phyloP scores from a whole-genome alignment of 2,113 vertebrate genomes.

The Formicarius rufipectus region DNA sequence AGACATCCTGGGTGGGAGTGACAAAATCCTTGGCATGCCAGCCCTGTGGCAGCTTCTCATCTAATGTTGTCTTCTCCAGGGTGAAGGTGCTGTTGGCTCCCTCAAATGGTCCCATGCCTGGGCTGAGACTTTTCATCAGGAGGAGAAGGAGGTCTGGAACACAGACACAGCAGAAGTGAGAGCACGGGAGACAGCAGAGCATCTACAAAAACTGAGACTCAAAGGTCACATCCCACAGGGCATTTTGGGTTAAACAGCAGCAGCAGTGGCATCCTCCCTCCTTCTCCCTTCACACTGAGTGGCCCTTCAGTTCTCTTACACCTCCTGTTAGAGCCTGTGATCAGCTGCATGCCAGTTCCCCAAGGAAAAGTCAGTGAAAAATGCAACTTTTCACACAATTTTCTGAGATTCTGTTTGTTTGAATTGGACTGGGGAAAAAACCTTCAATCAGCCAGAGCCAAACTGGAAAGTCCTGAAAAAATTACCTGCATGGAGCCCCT shows the following conservation, averaged over 20 bases:
- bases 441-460: background rate
- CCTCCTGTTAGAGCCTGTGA: background rate
- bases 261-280: background rate
- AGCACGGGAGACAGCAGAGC: background rate
- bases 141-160: constrained; percentile 18
- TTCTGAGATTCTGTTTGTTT: background rate
- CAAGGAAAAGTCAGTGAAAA: background rate
- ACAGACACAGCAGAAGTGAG: background rate
- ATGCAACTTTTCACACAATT: background rate
- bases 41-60: constrained; percentile 9
- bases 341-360: background rate
- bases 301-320: background rate
- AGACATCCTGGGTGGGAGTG: constrained; percentile 67
- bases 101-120: constrained; percentile 78
- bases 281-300: background rate
- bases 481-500: background rate
- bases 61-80: constrained; percentile 54
- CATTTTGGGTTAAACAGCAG: background rate
- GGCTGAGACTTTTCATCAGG: background rate
- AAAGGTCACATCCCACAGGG: background rate
- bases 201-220: background rate
- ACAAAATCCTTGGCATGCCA: constrained; percentile 58
- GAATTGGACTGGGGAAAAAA: background rate
- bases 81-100: constrained; percentile 77
- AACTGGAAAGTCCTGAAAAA: background rate